phyloP scores from a whole-genome alignment of 2,888 invertebrate species.

The Cremastinae sp. region DNA sequence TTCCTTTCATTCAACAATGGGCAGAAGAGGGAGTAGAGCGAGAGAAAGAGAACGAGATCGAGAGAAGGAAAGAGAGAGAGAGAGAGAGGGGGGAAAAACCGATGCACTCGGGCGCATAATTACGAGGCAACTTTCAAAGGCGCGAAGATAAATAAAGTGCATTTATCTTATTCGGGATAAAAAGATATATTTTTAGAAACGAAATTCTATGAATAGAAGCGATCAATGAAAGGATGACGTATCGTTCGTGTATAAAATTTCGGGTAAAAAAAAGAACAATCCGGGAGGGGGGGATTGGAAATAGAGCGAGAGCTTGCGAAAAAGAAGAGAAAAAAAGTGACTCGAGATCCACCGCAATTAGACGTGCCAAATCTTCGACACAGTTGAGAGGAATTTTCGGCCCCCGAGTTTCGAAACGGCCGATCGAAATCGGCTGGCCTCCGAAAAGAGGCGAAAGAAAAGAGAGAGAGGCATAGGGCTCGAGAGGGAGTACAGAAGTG shows the following conservation, averaged over 20 bases:
- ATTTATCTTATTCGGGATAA: too few species aligned
- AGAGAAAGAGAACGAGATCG: background rate
- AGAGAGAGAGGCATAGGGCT: too few species aligned
- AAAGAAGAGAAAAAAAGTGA: slow-evolving; percentile 4
- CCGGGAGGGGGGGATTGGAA: background rate
- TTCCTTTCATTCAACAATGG: slow-evolving; percentile 48
- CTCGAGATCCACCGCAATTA: slow-evolving; percentile 51
- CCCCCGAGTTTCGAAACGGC: slow-evolving; percentile 49
- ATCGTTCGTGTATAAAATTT: background rate
- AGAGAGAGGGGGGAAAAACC: slow-evolving; percentile 2
- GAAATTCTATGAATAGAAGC: too few species aligned
- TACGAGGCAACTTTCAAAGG: too few species aligned
- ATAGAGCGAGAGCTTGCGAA: slow-evolving; percentile 12
- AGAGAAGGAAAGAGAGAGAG: background rate
- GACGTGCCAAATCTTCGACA: slow-evolving; percentile 61
- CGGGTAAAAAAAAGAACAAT: background rate
- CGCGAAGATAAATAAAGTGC: too few species aligned
- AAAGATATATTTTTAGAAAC: too few species aligned
- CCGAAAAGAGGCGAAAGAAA: too few species aligned
- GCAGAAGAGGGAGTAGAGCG: background rate
- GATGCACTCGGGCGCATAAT: too few species aligned
- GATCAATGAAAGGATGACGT: too few species aligned
- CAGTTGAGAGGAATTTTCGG: slow-evolving; percentile 54
- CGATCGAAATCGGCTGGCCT: slow-evolving; percentile 22
- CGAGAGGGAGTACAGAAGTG: slow-evolving; percentile 1